These are phyloP conservation scores for Zaprionus capensis DNA, from an alignment of 1,140 invertebrate genomes.

Conservation along the genomic window DNA sequence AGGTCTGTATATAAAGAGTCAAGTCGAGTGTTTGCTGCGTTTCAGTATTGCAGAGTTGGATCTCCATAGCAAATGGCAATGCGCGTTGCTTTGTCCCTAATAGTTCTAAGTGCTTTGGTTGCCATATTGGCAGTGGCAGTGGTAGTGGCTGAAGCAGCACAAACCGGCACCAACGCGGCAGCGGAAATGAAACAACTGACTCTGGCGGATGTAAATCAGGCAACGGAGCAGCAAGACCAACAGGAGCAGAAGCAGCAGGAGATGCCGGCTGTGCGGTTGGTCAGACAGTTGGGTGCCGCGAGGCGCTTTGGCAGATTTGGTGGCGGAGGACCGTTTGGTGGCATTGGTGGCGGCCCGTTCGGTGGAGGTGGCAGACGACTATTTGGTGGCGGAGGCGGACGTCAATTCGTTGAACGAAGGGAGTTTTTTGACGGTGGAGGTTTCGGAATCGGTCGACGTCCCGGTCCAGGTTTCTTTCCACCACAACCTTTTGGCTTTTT, in stretches of 20 bases:
- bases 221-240: conserved; percentile 40
- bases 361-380: conserved; percentile 9
- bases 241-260: conserved; percentile 60
- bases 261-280: conserved; percentile 60
- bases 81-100: conserved; percentile 66
- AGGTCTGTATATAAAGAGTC: conserved; percentile 60
- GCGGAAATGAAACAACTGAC: conserved; percentile 74
- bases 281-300: conserved; percentile 55
- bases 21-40: conserved; percentile 16
- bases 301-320: conserved; percentile 36
- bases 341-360: conserved; percentile 25
- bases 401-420: background rate
- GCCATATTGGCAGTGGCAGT: conserved; percentile 34
- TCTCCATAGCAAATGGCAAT: conserved; percentile 45
- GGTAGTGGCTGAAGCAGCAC: background rate
- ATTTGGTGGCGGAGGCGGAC: conserved; percentile 8
- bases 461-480: conserved; percentile 35
- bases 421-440: background rate
- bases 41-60: conserved; percentile 21
- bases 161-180: background rate
- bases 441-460: conserved; percentile 1
- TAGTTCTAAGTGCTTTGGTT: conserved; percentile 69
- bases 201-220: conserved; percentile 77
- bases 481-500: conserved; percentile 49
- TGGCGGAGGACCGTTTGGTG: conserved; percentile 22